Evolutionary conservation across 2,888 invertebrate genomes (phyloP).

Genomic region (Cosmopolites sordidus): DNA sequence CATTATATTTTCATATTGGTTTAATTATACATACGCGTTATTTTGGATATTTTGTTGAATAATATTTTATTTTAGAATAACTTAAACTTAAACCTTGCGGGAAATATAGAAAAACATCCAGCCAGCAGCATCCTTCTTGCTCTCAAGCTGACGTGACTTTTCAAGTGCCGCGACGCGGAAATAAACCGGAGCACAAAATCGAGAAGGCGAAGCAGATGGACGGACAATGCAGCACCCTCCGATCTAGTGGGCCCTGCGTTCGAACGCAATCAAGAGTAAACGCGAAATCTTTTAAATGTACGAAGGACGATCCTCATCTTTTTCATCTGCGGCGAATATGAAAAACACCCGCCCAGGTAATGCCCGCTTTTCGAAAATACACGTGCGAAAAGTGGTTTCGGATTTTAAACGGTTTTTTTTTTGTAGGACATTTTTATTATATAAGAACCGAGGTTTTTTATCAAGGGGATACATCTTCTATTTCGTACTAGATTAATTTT

Average conservation of each 20-base stretch:
- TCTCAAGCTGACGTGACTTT: slow-evolving; percentile 39
- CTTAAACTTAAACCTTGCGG: too few species aligned
- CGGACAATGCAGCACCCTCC: slow-evolving; percentile 31
- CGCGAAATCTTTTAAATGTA: slow-evolving; percentile 37
- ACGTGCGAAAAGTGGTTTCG: slow-evolving; percentile 28
- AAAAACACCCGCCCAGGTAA: slow-evolving; percentile 19
- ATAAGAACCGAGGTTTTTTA: too few species aligned
- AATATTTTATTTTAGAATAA: too few species aligned
- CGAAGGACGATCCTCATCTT: slow-evolving; percentile 22
- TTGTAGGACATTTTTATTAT: neutral
- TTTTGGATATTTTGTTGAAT: too few species aligned
- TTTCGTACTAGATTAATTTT: too few species aligned
- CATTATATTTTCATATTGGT: too few species aligned
- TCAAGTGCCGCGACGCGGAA: slow-evolving; percentile 38
- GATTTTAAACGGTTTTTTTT: slow-evolving; percentile 5
- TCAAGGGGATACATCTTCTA: too few species aligned
- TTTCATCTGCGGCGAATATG: slow-evolving; percentile 24
- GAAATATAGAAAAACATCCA: neutral
- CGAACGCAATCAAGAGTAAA: slow-evolving; percentile 39
- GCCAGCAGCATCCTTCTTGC: slow-evolving; percentile 10
- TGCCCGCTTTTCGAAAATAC: slow-evolving; percentile 10
- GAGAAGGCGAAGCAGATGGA: slow-evolving; percentile 37
- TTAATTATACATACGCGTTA: too few species aligned
- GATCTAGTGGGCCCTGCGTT: slow-evolving; percentile 32
- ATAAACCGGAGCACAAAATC: slow-evolving; percentile 35